Evolutionary conservation across 2,113 vertebrate genomes (phyloP).

Genomic region (Circaetus gallicus): DNA sequence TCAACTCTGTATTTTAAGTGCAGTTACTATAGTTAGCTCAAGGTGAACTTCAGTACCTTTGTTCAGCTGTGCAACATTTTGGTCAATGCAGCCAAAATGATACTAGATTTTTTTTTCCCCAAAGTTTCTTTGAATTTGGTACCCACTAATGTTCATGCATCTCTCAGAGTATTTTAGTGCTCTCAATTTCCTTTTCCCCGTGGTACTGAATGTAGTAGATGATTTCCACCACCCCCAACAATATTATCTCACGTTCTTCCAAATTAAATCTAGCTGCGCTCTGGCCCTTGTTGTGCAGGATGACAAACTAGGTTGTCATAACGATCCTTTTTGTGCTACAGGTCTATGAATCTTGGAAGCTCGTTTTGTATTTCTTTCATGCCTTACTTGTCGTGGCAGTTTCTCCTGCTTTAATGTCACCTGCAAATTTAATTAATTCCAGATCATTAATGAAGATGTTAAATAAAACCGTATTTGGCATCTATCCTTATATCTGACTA

Average conservation of each 20-base stretch:
- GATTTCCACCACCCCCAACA: not conserved
- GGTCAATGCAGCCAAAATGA: not conserved
- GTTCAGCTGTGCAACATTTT: not conserved
- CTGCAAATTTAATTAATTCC: slow-evolving; percentile 50
- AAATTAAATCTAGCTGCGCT: not conserved
- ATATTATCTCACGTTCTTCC: not conserved
- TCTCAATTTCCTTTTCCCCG: not conserved
- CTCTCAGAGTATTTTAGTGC: not conserved
- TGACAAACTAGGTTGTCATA: not conserved
- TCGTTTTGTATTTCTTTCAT: slow-evolving; percentile 20
- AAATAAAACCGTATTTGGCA: slow-evolving; percentile 39
- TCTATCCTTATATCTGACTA: not conserved
- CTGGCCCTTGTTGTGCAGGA: not conserved
- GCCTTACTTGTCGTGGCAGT: slow-evolving; percentile 22
- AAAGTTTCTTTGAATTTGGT: not conserved
- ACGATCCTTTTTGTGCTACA: not conserved
- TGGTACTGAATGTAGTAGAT: not conserved
- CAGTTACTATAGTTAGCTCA: not conserved
- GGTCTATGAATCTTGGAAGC: not conserved
- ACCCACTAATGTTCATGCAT: not conserved
- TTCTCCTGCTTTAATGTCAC: slow-evolving; percentile 25
- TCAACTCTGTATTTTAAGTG: not conserved
- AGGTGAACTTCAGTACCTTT: not conserved
- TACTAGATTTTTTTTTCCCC: not conserved
- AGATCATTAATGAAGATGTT: slow-evolving; percentile 45